Conservation (phyloP, 1,140 invertebrate genomes). For the Panonychus citri region DNA sequence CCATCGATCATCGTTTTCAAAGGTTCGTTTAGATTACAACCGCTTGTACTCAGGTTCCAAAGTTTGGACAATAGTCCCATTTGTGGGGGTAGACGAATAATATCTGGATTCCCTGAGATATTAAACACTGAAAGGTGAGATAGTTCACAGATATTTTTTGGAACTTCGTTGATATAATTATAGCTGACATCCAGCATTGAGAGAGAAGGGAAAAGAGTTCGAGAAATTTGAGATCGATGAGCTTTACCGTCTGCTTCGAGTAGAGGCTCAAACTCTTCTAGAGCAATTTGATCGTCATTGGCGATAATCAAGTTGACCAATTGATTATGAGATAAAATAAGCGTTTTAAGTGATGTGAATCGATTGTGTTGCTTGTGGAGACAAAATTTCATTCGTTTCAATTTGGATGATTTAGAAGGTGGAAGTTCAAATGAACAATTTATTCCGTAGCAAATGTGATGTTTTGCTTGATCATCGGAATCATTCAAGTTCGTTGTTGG, state of each 20-base stretch:
- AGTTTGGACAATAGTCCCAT: slow-evolving; percentile 75
- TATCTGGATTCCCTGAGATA: slow-evolving; percentile 61
- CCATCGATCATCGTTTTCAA: slow-evolving; percentile 73
- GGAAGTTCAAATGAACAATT: background rate
- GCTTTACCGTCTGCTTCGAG: background rate
- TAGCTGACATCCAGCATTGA: slow-evolving; percentile 84
- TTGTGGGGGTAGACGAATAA: slow-evolving; percentile 68
- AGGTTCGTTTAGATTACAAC: slow-evolving; percentile 66
- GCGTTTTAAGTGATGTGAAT: slow-evolving; percentile 50
- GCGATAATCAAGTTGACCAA: slow-evolving; percentile 51
- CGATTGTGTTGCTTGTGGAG: slow-evolving; percentile 52
- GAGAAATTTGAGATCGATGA: background rate
- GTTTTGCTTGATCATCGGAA: background rate
- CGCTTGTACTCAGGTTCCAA: slow-evolving; percentile 83
- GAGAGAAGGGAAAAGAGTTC: slow-evolving; percentile 70
- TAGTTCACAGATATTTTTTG: slow-evolving; percentile 59
- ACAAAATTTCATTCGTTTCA: slow-evolving; percentile 27
- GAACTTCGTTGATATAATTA: slow-evolving; percentile 55
- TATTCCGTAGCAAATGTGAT: background rate
- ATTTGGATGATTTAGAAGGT: background rate
- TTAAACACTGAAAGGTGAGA: slow-evolving; percentile 77
- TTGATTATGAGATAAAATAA: slow-evolving; percentile 63
- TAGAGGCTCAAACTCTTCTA: background rate
- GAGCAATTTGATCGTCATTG: slow-evolving; percentile 28
- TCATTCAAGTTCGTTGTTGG: slow-evolving; percentile 22